Evolutionary conservation across 1,140 invertebrate genomes (phyloP), one percentile per base, ranked within the genome.

Genomic region (Asobara japonica): DNA sequence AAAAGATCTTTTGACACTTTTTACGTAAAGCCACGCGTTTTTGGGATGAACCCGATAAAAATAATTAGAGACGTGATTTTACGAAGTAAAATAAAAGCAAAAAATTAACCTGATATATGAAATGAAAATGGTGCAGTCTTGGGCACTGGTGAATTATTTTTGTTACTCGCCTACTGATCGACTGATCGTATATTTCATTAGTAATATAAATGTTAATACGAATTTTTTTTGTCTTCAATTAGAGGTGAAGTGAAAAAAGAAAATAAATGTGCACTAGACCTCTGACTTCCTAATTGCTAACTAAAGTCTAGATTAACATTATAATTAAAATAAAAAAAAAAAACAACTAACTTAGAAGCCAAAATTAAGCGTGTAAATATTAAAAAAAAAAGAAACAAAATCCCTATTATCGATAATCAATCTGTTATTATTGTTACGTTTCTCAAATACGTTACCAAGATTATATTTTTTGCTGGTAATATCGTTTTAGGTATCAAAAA

Each of bases 341-440:
- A 71, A 64, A 68, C 41, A 65, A 41, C 36, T 27, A 77, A 65
- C 74, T 78, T 76, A 77, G 30, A 83, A 84, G 82, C 81, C 80
- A 84, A 84, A 84, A 83, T 76, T 56, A 81, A 83, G 74, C 76
- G 76, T 85, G 78, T 83, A 82, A 62, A 84, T 82, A 84, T 76
- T 79, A 62, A 65, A 80, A 79, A 77, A 69, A 56, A 61, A 65
- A 77, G 74, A 78, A n/a, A n/a, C n/a, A n/a, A n/a, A n/a, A n/a
- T n/a, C n/a, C n/a, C 62, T 78, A 82, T 84, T 76, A 30, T 79
- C 79, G 78, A 62, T 62, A 83, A 81, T 81, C 83, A 78, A 82
- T 84, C 78, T 84, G 82, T 86, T 86, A 84, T 76, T 81, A 83
- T 82, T 84, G 81, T 85, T 85, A 82, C 77, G 81, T 82, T 83